Evolutionary conservation across 64 coral and sea anemone species (phyloP).

Genomic region (Actinia equina): DNA sequence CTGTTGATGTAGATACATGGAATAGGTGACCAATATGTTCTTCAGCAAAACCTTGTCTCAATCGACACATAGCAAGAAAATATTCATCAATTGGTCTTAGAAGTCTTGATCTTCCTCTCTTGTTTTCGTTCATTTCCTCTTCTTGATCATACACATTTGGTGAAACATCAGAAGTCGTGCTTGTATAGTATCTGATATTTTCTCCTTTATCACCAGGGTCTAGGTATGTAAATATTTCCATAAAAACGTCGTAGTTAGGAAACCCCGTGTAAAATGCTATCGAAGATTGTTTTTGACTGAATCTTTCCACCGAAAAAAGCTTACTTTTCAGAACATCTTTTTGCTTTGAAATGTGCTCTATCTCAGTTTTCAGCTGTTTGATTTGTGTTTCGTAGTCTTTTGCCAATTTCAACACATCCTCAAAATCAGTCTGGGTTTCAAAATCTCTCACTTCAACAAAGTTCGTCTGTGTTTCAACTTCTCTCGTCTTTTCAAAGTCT

Average conservation of each 20-base stretch:
- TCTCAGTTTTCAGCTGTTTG: neutral
- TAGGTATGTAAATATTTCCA: neutral
- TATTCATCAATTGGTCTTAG: neutral
- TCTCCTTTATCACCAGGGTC: neutral
- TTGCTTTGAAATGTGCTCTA: neutral
- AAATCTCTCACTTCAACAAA: too few relatives aligned
- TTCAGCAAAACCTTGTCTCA: neutral
- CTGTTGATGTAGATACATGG: slow-evolving; percentile 6
- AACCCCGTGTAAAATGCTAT: slow-evolving; percentile 2
- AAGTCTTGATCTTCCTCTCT: too few relatives aligned
- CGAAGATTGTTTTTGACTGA: neutral
- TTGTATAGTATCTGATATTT: neutral
- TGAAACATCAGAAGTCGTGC: neutral
- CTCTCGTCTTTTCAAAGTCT: too few relatives aligned
- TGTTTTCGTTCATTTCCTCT: too few relatives aligned
- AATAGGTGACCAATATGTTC: slow-evolving; percentile 15
- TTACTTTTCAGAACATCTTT: neutral
- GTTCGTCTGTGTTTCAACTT: too few relatives aligned
- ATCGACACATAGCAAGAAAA: neutral
- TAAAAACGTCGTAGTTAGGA: neutral
- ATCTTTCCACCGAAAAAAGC: slow-evolving; percentile 5
- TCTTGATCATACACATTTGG: too few relatives aligned
- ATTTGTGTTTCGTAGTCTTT: neutral
- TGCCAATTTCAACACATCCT: neutral
- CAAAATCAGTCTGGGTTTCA: neutral